Percentiles rank a stretch among this genome's conserved stretches.
Evolutionary conservation across 2,888 invertebrate species (phyloP).

Genomic region (Oscheius sp.): DNA sequence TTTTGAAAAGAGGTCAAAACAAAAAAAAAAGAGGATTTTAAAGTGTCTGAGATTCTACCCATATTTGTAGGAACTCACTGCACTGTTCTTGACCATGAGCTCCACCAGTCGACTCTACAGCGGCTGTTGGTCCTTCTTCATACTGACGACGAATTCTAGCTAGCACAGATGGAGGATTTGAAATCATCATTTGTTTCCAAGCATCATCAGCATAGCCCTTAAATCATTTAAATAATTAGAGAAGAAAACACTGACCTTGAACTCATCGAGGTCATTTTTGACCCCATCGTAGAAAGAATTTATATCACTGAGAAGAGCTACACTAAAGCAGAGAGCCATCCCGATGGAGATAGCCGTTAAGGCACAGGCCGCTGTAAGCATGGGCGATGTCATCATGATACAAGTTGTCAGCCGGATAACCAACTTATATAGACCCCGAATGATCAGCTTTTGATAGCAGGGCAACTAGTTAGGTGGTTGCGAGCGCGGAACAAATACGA

Average conservation of each 20-base stretch:
- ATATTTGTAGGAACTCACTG: too few species aligned
- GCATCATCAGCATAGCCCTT: conserved; percentile 33
- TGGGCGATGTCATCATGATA: conserved; percentile 17
- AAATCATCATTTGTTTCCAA: conserved; percentile 28
- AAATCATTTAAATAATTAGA: not conserved
- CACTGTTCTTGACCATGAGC: conserved; percentile 18
- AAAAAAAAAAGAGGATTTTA: too few species aligned
- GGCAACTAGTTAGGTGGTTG: too few species aligned
- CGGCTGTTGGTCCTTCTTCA: conserved; percentile 5
- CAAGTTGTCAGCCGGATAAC: too few species aligned
- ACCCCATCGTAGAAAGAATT: conserved; percentile 31
- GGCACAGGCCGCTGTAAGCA: conserved; percentile 26
- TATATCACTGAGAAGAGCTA: conserved; percentile 25
- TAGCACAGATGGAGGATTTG: conserved; percentile 10
- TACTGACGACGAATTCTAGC: conserved; percentile 25
- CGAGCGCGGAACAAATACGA: too few species aligned
- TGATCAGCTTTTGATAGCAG: too few species aligned
- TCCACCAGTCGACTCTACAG: not conserved
- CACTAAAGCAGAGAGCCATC: conserved; percentile 19
- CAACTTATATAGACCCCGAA: too few species aligned
- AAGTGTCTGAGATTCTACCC: too few species aligned
- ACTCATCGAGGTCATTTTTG: conserved; percentile 26
- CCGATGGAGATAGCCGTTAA: conserved; percentile 19
- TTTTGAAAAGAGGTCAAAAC: too few species aligned
- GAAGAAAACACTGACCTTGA: conserved; percentile 22